Conservation (phyloP, 2,113 vertebrate species). For the Chrysochloris asiatica region DNA sequence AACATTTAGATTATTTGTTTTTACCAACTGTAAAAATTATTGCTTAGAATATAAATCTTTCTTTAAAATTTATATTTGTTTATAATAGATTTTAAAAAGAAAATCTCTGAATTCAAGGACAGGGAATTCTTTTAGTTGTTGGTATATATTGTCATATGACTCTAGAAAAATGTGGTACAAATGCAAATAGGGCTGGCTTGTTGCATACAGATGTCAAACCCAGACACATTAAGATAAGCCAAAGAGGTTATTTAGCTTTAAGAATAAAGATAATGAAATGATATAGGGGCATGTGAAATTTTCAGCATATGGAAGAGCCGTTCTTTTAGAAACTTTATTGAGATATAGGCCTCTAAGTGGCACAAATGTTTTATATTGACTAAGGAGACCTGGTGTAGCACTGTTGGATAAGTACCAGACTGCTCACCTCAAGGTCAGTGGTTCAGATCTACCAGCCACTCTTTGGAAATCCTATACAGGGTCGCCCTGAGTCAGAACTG, state of each 20-base stretch:
- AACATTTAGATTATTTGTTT: slow-evolving; percentile 16
- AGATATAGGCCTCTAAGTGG: background rate
- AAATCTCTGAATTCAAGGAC: background rate
- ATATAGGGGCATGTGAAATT: no score
- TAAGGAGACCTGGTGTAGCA: no score
- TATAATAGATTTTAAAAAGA: background rate
- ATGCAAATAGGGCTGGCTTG: background rate
- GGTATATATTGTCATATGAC: no score
- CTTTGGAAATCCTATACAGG: no score
- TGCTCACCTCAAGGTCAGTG: no score
- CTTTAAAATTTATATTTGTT: background rate
- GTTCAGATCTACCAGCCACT: no score
- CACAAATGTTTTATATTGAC: no score
- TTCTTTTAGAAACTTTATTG: background rate
- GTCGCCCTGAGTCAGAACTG: no score
- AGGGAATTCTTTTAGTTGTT: background rate
- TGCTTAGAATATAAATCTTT: background rate
- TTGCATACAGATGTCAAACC: background rate
- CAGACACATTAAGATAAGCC: no score
- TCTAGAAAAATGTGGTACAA: background rate
- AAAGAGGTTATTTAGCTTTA: no score
- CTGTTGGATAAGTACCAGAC: no score
- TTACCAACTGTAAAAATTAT: background rate
- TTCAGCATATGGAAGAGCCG: background rate
- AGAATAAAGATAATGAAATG: no score